Evolutionary conservation across 2,113 vertebrate genomes (phyloP), one percentile per base, ranked within the genome.

Genomic region (Oplegnathus fasciatus): DNA sequence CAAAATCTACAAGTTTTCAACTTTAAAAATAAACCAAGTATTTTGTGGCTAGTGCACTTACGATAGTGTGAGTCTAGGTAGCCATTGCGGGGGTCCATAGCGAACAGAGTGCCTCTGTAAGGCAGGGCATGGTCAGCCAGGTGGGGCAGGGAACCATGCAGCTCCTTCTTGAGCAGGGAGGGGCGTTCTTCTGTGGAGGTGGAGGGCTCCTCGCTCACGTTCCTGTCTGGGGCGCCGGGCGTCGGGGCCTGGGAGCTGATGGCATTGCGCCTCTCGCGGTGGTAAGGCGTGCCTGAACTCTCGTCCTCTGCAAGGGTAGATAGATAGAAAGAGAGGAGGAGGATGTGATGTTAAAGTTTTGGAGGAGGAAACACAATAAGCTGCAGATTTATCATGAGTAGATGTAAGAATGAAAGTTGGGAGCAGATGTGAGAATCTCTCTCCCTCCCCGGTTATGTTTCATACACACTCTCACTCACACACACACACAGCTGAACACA

Each of bases 101-200:
- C 92, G 74, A 99, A 99, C 75, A 99, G 95, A 0, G 98, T 97
- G 78, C 98, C 97, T 0, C 98, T 95, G 88, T 99, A 99, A 0
- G 98, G 98, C 72, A 99, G 92, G 0, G 97, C 96, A 90, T 97
- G 97, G 78, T 99, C 98, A 0, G 96, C 88, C 93, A 99, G 95
- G 88, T 99, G 97, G 2, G 97, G 96, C 74, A 99, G 94, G 89
- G 98, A 97, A 85, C 96, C 95, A 88, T 97, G 97, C 85, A 97
- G 96, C 96, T 99, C 98, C 93, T 99, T 99, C 96, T 99, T 99
- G 93, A 99, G 97, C 95, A 97, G 87, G 46, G 97, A 97, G 90
- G 97, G 96, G 83, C 97, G 97, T 82, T 99, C 98, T 42, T 99
- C 98, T 0, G 97, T 98, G 68, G 98, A 99, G 9, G 98, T 99